Percentiles rank a stretch among this genome's conserved stretches.
Evolutionary conservation across 2,113 vertebrate species (phyloP).

Genomic region (Eclectus roratus): DNA sequence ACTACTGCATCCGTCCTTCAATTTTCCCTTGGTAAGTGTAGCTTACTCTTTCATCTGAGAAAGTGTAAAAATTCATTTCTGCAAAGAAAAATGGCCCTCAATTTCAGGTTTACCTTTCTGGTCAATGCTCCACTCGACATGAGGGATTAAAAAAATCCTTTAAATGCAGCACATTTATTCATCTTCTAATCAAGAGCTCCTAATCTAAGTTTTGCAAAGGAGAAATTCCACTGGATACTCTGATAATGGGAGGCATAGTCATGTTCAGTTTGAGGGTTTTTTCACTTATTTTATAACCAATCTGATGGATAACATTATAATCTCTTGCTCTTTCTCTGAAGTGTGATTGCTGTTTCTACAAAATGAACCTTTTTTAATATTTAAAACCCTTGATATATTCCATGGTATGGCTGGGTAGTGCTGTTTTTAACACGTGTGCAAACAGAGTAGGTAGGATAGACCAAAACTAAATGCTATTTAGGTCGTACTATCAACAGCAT

Average conservation of each 20-base stretch:
- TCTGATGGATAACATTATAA: not conserved
- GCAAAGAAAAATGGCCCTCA: not conserved
- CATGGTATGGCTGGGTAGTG: not conserved
- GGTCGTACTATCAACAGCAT: not conserved
- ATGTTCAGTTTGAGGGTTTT: rapidly evolving
- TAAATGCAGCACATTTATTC: not conserved
- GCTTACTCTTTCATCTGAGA: not conserved
- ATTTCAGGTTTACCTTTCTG: not conserved
- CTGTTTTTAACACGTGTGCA: not conserved
- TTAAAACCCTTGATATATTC: not conserved
- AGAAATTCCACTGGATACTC: not conserved
- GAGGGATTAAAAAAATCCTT: not conserved
- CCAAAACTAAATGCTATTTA: not conserved
- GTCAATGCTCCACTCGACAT: not conserved
- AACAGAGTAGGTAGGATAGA: not conserved
- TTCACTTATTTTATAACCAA: not conserved
- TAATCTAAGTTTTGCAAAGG: not conserved
- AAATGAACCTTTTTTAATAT: not conserved
- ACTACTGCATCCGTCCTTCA: conserved; percentile 94
- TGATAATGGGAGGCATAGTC: not conserved
- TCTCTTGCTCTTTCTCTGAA: not conserved
- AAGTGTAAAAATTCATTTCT: not conserved
- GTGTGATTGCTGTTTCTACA: not conserved
- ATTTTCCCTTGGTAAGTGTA: conserved; percentile 94
- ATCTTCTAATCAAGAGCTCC: not conserved